Percentiles rank a stretch among this genome's conserved stretches.
phyloP scores from a whole-genome alignment of 1,140 invertebrate species.

The Drosophila novamexicana region DNA sequence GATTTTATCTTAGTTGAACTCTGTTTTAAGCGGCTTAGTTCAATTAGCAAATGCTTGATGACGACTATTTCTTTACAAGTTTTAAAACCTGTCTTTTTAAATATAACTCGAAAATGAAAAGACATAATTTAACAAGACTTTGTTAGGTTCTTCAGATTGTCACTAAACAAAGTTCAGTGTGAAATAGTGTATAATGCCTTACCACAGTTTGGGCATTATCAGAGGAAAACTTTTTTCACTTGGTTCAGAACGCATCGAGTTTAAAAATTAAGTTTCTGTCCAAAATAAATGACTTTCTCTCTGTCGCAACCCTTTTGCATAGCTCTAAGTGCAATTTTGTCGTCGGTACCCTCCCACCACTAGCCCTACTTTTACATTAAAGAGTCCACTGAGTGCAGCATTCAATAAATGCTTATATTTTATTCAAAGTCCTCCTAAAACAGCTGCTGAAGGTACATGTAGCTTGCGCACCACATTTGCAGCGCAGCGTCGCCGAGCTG shows the following conservation, averaged over 20 bases:
- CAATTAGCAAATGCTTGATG: background rate
- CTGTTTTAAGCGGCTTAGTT: background rate
- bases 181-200: no score
- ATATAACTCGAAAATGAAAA: no score
- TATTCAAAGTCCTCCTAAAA: constrained; percentile 61
- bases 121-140: no score
- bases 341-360: background rate
- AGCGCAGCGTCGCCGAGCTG: background rate
- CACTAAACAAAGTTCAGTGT: no score
- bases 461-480: constrained; percentile 27
- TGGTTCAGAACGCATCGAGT: no score
- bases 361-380: constrained; percentile 19
- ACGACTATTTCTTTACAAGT: background rate
- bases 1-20: no score
- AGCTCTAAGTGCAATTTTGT: constrained; percentile 54
- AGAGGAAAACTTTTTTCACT: no score
- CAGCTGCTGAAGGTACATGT: constrained; percentile 55
- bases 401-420: constrained; percentile 77
- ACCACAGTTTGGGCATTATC: no score
- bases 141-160: no score
- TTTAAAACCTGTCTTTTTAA: no score
- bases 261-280: no score
- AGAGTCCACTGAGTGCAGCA: constrained; percentile 63
- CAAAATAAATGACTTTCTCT: constrained; percentile 9
- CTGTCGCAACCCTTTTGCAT: constrained; percentile 56